Evolutionary conservation across 2,888 invertebrate genomes (phyloP), one percentile per base, ranked within the genome.

Genomic region (Branchellion lobata): DNA sequence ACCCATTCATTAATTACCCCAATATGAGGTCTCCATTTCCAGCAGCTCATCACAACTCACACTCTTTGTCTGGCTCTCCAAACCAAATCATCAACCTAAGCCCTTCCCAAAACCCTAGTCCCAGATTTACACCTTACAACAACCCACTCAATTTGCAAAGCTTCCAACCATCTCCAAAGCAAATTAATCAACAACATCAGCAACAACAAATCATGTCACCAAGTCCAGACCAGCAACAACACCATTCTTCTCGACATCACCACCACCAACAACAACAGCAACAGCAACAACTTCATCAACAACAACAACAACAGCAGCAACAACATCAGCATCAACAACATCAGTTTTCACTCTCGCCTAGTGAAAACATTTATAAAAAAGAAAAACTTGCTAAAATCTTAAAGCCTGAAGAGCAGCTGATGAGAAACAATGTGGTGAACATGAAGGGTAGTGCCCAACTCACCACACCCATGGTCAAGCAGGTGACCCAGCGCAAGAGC

Each of bases 101-200:
- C 34, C 53, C 77, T 24, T 77, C 77, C 31, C 77, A 77, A 65
- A 77, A 53, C 29, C 77, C 77, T 14, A 57, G 77, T 65, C 77
- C 69, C 2, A 31, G 69, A 14, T 69, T 69, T 29, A 33, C 29
- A 5, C 69, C 69, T 18, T 69, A 69, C 33, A 69, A 69, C 33
- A 69, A 34, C 31, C 57, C 77, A 33, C 33, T 61, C 8, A 77
- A 34, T 11, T 34, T 53, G 24, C 77, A 77, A 61, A 34, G 27
- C 77, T 77, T 51, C 27, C 77, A 77, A 34, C 77, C 47, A 61
- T 65, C 77, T 1, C 57, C 61, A 18, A 61, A 53, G 29, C 77
- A 61, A n/a, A 34, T 61, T 0, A 57, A 21, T 34, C 61, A 57
- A 21, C 29, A 33, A 27, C 68, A 34, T 24, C 72, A 79, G 1